phyloP scores from a whole-genome alignment of 2,113 vertebrate genomes.

The Oncorhynchus tshawytscha region DNA sequence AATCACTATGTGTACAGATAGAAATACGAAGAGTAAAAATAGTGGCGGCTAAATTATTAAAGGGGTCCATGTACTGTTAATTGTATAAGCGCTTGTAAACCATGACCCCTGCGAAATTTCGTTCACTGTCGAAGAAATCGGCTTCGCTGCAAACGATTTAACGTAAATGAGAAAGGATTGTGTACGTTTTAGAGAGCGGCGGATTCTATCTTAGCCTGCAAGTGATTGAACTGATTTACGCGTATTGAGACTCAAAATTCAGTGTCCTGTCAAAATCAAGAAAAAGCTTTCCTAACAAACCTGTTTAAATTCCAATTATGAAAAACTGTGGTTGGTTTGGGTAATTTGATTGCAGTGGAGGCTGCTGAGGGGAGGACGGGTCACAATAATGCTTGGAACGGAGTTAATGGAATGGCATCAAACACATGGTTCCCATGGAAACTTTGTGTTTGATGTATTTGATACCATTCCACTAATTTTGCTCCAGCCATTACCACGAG shows the following conservation, averaged over 20 bases:
- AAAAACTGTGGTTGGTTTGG: background rate
- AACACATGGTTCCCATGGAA: too few relatives aligned
- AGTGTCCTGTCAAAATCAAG: background rate
- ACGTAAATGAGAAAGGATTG: conserved; percentile 23
- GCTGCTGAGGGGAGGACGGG: too few relatives aligned
- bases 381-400: too few relatives aligned
- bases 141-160: conserved; percentile 17
- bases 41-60: background rate
- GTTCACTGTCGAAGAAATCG: conserved; percentile 22
- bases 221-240: too few relatives aligned
- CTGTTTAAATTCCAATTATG: background rate
- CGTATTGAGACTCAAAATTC: too few relatives aligned
- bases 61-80: background rate
- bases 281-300: background rate
- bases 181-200: background rate
- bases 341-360: too few relatives aligned
- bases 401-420: too few relatives aligned
- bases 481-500: too few relatives aligned
- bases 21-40: background rate
- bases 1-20: background rate
- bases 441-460: too few relatives aligned
- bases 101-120: conserved; percentile 10
- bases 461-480: too few relatives aligned
- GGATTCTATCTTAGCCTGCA: background rate
- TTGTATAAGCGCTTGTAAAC: background rate